Evolutionary conservation across 2,113 vertebrate species (phyloP), one percentile per base, ranked within the genome.

Genomic region (Ptilorrhoa leucosticta): DNA sequence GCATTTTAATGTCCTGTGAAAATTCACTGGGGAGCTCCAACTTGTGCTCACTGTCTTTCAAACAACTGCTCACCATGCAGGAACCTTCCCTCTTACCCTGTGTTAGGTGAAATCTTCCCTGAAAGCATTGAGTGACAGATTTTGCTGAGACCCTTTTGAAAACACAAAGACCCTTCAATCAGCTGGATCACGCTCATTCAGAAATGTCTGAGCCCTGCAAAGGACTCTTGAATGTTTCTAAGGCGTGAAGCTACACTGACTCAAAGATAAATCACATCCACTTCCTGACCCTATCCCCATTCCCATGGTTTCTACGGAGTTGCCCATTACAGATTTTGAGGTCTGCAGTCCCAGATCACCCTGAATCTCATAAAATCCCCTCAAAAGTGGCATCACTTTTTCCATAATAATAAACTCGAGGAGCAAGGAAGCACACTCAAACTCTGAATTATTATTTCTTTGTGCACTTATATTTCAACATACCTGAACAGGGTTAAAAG

Each of bases 351-450:
- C 28, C 31, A 69, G 8, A 51, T 33, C 5, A 20, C 7, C 15
- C 22, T 0, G 0, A 79, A 72, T 23, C 15, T 73, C 48, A 44
- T 12, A 68, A 71, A 80, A 44, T 0, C 2, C 10, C 13, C 8
- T 33, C 53, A 51, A 57, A 86, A 45, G 22, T 11, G 15, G 11
- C 33, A 35, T 40, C 2, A 1, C 33, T 39, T 66, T 77, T 70
- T 58, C 83, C 45, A 24, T 20, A 20, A 13, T 11, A 27, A 21
- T 22, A 35, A 33, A 68, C 21, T 78, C 1, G 18, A 54, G 42
- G 8, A 81, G 7, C 27, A 64, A 78, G 26, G 16, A 78, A 70
- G 42, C 9, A 47, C 8, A 6, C 21, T 65, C 47, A 30, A 11
- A 20, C 44, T 57, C 21, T 33, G 35, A 75, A 63, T 35, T 45